phyloP scores from a whole-genome alignment of 2,797 vertebrate species.

The Gadopsis bispinosus region DNA sequence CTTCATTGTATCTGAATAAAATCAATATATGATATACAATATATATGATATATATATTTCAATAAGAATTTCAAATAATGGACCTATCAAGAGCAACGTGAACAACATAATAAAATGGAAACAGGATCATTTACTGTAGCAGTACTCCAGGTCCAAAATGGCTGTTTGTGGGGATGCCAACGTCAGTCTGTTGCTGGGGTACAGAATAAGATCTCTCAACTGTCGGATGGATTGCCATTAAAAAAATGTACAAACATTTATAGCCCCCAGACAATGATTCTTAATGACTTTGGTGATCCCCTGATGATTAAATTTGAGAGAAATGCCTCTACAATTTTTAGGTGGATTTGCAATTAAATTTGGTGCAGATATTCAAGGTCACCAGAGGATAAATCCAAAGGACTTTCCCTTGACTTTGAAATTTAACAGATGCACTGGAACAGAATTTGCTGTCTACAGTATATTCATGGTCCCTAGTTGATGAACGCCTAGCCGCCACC shows the following conservation, averaged over 20 bases:
- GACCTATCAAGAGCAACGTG: not conserved
- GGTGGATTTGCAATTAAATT: not conserved
- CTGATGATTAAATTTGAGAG: not conserved
- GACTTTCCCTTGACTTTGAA: not conserved
- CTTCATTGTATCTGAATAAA: not conserved
- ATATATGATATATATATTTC: not conserved
- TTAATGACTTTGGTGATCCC: not conserved
- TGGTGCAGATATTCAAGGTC: not conserved
- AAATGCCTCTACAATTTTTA: not conserved
- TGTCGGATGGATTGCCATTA: not conserved
- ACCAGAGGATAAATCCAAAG: not conserved
- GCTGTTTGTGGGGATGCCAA: not conserved
- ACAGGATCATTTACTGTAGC: not conserved
- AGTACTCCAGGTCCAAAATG: not conserved
- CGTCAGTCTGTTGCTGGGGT: not conserved
- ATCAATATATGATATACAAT: not conserved
- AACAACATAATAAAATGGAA: not conserved
- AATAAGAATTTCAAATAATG: not conserved
- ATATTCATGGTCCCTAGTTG: not conserved
- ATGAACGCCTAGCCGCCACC: not conserved
- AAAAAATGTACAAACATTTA: not conserved
- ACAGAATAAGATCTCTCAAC: not conserved
- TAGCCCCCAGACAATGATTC: not conserved
- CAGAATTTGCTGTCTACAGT: not conserved
- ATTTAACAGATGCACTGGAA: not conserved